Base-by-base conservation (phyloP, 2,797 vertebrate species). In the Arnoldichthys spilopterus region DNA sequence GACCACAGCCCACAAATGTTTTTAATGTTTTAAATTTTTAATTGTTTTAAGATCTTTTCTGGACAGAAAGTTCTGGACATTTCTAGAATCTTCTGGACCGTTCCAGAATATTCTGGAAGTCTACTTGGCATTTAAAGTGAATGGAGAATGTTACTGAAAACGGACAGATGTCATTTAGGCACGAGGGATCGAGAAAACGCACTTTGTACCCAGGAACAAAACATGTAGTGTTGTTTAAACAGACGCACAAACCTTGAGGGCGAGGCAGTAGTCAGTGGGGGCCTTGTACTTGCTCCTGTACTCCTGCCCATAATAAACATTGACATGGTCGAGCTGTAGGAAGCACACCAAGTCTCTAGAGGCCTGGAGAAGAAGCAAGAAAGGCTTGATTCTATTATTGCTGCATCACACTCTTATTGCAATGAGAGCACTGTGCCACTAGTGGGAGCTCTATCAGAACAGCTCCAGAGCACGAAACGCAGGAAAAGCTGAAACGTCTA, bases 241-340 rank as follows among this genome's bases (percentile, higher is more conserved):
- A 62, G 6, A 32, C 16, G 20, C 6, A 12, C 59, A 8, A 37
- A 98, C 98, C 96, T 99, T 99, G 6, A 99, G 92, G 20, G 95
- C 97, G 77, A 98, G 90, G 85, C 98, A 99, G 78, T 97, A 98
- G 92, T 99, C 98, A 2, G 97, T 97, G 0, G 98, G 98, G 67
- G 98, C 96, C 90, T 97, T 99, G 90, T 99, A 98, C 75, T 99
- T 99, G 92, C 95, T 97, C 83, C 97, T 95, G 88, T 98, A 99
- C 87, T 99, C 96, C 88, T 99, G 97, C 6, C 96, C 96, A 26
- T 96, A 96, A 87, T 97, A 97, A 83, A 97, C 94, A 51, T 96
- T 96, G 54, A 96, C 94, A 26, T 97, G 96, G 82, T 97, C 96
- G 74, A 97, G 88, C 86, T 97, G 96, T 2, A 97, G 93, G 85